Evolutionary conservation across 2,113 vertebrate genomes (phyloP).

Genomic region (human (Homo sapiens)): DNA sequence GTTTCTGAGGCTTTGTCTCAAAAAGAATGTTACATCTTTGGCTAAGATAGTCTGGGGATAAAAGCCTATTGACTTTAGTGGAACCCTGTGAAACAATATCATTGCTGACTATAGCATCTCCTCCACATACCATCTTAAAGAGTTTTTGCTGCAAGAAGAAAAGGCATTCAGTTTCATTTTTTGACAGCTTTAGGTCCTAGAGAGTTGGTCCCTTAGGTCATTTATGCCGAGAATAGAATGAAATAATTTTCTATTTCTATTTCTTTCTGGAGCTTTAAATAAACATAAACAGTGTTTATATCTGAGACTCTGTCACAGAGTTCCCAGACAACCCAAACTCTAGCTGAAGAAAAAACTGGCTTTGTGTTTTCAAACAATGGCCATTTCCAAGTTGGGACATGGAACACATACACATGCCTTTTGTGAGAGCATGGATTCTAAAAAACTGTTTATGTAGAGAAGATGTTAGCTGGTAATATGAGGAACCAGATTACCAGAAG

Average conservation of each 20-base stretch:
- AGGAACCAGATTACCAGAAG: neutral
- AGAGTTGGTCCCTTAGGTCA: neutral
- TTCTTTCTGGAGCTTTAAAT: neutral
- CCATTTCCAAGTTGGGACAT: neutral
- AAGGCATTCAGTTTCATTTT: neutral
- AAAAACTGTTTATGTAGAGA: neutral
- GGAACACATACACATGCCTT: neutral
- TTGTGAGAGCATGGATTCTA: neutral
- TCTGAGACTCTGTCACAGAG: neutral
- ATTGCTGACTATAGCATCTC: neutral
- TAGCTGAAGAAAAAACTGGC: neutral
- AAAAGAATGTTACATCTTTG: neutral
- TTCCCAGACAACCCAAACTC: neutral
- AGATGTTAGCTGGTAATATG: neutral
- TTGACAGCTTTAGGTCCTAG: constrained; percentile 15
- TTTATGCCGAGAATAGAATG: neutral
- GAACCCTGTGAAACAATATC: neutral
- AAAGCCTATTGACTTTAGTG: constrained; percentile 22
- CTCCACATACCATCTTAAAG: neutral
- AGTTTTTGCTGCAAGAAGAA: neutral
- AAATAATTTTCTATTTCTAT: constrained; percentile 1
- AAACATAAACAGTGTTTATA: neutral
- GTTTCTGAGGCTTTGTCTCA: neutral
- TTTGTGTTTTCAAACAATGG: neutral
- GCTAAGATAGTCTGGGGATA: constrained; percentile 46